These are phyloP conservation scores for Drosophila miranda DNA, from an alignment of 1,140 invertebrate genomes.

Conservation along the genomic window DNA sequence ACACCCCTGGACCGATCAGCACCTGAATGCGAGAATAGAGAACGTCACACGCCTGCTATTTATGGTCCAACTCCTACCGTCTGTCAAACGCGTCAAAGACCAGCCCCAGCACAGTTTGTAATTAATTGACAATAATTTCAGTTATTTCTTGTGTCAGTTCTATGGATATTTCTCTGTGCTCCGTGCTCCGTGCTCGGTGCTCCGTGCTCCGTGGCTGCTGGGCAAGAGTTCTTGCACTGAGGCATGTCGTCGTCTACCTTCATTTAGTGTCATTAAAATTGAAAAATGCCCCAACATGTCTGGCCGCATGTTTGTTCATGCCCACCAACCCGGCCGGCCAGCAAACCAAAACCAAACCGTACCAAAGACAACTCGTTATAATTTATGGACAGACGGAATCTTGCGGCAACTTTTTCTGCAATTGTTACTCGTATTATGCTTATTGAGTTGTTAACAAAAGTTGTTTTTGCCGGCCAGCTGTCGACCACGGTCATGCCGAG, in stretches of 20 bases:
- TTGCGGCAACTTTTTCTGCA: constrained; percentile 41
- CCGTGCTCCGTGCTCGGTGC: background rate
- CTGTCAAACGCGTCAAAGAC: constrained; percentile 75
- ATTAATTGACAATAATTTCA: constrained; percentile 80
- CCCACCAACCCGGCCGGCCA: constrained; percentile 25
- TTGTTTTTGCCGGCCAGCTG: constrained; percentile 37
- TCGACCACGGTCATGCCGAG: constrained; percentile 9
- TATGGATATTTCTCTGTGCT: constrained; percentile 26
- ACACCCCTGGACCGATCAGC: constrained; percentile 32
- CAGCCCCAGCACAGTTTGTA: constrained; percentile 53
- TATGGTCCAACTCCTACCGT: constrained; percentile 71
- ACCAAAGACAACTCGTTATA: constrained; percentile 38
- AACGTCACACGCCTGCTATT: constrained; percentile 58
- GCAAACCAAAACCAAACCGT: background rate
- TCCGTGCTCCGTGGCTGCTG: background rate
- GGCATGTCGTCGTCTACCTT: constrained; percentile 55
- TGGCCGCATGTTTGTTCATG: constrained; percentile 42
- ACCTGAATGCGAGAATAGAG: constrained; percentile 54
- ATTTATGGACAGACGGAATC: constrained; percentile 40
- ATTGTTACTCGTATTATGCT: constrained; percentile 32
- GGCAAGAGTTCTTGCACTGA: constrained; percentile 26
- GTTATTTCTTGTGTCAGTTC: constrained; percentile 62
- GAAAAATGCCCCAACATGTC: constrained; percentile 63
- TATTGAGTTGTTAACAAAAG: constrained; percentile 63
- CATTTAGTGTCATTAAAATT: constrained; percentile 71